Base-by-base conservation (phyloP, 2,888 invertebrate genomes). In the Platynereis dumerilii region DNA sequence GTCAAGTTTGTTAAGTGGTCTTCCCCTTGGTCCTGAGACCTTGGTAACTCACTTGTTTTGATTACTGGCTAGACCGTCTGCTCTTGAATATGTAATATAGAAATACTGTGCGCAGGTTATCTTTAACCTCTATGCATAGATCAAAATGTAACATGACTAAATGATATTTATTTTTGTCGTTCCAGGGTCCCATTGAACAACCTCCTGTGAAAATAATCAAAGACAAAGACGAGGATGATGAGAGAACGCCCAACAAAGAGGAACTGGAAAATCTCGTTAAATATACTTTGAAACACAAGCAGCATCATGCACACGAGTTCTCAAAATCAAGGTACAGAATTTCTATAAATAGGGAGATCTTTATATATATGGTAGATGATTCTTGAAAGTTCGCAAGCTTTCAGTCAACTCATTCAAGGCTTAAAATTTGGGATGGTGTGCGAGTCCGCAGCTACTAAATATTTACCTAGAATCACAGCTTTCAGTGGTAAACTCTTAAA, bases 241-340 rank as follows among this genome's bases (percentile, higher is more conserved):
- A 75, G 15, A 68, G 69, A 17, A 69, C 74, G 60, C 76, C 79
- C 48, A 73, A 77, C 54, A 66, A 78, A 59, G 77, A 82, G 54
- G 76, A 83, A n/a, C 85, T 85, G 62, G 82, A 87, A 73, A 87
- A 86, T 72, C 86, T 88, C 76, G 87, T 90, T 55, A 86, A 87
- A 60, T 89, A 88, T 74, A 88, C 86, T 76, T 79, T 90, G 71
- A 86, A 87, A 68, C 89, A 90, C 81, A 86, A 87, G 29, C 84
- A 87, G 63, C 80, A 86, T 64, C 85, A 90, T 24, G 80, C 82
- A 57, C 91, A 92, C 80, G 86, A 90, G 79, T 92, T 92, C 72
- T 69, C 65, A 22, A 70, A 73, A 28, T 74, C 72, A 66, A 80
- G 83, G 84, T 84, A 72, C 65, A 66, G 48, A 29, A 58, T 42